Evolutionary conservation across 2,797 vertebrate genomes (phyloP), one percentile per base, ranked within the genome.

Genomic region (Alauda arvensis): DNA sequence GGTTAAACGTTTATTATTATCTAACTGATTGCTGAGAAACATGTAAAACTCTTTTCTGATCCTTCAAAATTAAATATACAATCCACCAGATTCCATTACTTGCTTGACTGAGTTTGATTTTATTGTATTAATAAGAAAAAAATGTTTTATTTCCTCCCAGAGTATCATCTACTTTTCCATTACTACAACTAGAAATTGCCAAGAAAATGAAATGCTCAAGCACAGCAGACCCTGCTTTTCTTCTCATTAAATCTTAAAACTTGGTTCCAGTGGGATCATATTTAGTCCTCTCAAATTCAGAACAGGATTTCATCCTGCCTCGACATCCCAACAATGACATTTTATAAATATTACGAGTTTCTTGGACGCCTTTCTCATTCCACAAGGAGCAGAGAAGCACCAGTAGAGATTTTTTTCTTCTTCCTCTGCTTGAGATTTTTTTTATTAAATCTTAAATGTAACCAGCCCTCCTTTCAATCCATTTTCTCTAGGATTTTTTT

Each of bases 91-190:
- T 62, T 75, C 85, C 29, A 86, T 31, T 67, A 78, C 55, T 82
- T 55, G 69, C 79, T 80, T 4, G 49, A 66, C 5, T 83, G 52
- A 71, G 75, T 82, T 53, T 82, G 66, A 80, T 80, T 91, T 85
- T 56, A 52, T 60, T 85, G 45, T 37, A 75, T 67, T 83, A 91
- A n/a, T 80, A 85, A 45, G 21, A 40, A 70, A 84, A 75, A 66
- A 69, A 62, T 3, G 23, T 90, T 78, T 74, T 79, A 60, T 68
- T 93, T 85, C 63, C 66, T 92, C 43, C 20, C 45, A 39, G 52
- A 85, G 65, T 29, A 37, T 56, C 19, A 6, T 84, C 89, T 69
- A 37, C 20, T 90, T 91, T 94, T 94, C 91, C 79, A 87, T 83
- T 83, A 77, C 76, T 80, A 69, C 39, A 40, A 8, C 56, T 14